Base-by-base conservation (phyloP, 2,113 vertebrate species). In the Entelurus aequoreus region DNA sequence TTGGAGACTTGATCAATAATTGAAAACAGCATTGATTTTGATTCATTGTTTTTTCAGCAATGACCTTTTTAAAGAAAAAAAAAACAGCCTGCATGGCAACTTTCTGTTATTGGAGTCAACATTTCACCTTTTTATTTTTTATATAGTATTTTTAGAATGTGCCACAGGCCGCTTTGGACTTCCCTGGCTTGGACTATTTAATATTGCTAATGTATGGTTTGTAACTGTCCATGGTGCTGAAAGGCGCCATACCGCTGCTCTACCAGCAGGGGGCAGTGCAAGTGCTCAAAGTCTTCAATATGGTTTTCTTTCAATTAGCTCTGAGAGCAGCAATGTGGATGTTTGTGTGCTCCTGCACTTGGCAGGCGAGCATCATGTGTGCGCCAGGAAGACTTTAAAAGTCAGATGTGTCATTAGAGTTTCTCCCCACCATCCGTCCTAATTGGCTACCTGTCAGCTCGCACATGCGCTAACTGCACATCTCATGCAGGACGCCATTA, bases 381-480 rank as follows among this genome's bases (percentile, higher is more conserved):
- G 51, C 19, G 35, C 3, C 35, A 6, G 2, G 16, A 38, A 51
- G 49, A 28, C 8, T 16, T 55, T 44, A 38, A 65, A 28, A 74
- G 42, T 75, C 51, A 53, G 55, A 40, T 56, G 49, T 65, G 69
- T 85, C 76, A 72, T 85, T 82, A 79, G 72, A 80, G 57, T 46
- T 59, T 38, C 48, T 67, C 36, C 21, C 57, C 76, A 44, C 64
- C 68, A 68, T 74, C 71, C 71, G 68, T 75, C 74, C 77, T 88
- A 86, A 86, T 88, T 86, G 86, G 84, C 76, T 63, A 59, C 46
- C 70, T 71, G 80, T 78, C 77, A 79, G 69, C 66, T 82, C 71
- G 75, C 76, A 82, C 84, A 74, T 71, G 76, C 66, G 57, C 5
- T 28, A 28, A 47, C 54, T 42, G 28, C 59, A 56, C 57, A 77